Base-by-base conservation (phyloP, 1,140 invertebrate genomes). In the Uloborus diversus region DNA sequence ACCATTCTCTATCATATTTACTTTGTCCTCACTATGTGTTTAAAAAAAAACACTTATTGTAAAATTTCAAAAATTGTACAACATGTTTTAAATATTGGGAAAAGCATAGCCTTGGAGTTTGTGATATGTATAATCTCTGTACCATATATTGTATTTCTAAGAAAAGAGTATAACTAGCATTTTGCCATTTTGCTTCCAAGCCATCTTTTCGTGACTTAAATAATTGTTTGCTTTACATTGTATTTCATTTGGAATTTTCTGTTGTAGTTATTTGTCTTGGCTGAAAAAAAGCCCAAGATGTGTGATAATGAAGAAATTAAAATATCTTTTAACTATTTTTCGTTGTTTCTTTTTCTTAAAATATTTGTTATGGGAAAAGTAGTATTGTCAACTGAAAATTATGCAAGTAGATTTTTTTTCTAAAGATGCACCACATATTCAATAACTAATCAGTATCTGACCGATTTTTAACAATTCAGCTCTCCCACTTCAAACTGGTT, bases 81-180 rank as follows among this genome's bases (percentile, higher is more conserved):
- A n/a, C n/a, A n/a, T n/a, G n/a, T n/a, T n/a, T n/a, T n/a, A n/a
- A n/a, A 42, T 42, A 17, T 17, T 14, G 47, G 32, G 42, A 33
- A 61, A 76, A 51, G 37, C 65, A 25, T 33, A 65, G 73, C 73
- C 59, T 65, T 76, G 71, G 71, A 76, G 71, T 76, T 73, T 78
- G 73, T 78, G 73, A 78, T 78, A 78, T 78, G 73, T 78, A 78
- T 65, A n/a, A 78, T 78, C 73, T 20, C 61, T 78, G 73, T 78
- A 78, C 30, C 57, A 73, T 65, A 78, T 13, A 9, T 42, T 75
- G 42, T 75, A 61, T 75, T 71, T 75, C 59, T 64, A 47, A 32
- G 32, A 61, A 28, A 75, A 73, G 47, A 42, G 47, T 30, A 23
- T 78, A 57, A 62, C 20, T 25, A 17, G 61, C 35, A 25, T 57